phyloP scores from a whole-genome alignment of 2,797 vertebrate species.

The Florisuga fusca region DNA sequence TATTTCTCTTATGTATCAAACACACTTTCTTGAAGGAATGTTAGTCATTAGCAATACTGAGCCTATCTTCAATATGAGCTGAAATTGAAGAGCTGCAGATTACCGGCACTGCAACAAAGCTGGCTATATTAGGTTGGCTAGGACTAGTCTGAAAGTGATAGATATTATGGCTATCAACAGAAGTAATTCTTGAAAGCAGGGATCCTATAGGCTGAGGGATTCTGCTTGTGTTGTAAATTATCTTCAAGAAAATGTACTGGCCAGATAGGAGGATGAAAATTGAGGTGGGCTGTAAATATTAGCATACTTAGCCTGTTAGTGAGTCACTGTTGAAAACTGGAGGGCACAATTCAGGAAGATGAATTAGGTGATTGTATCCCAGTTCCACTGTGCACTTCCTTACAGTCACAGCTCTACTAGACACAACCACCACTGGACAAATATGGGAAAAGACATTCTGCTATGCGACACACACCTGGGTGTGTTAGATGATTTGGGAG shows the following conservation, averaged over 20 bases:
- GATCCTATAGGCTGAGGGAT: not conserved
- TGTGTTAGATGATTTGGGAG: not conserved
- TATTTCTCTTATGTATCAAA: not conserved
- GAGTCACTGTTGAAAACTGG: not conserved
- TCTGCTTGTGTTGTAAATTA: not conserved
- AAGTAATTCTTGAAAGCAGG: not conserved
- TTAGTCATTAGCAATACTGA: not conserved
- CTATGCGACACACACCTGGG: not conserved
- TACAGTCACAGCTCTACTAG: not conserved
- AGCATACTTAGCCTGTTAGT: not conserved
- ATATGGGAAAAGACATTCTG: not conserved
- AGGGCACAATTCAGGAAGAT: not conserved
- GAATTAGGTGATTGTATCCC: not conserved
- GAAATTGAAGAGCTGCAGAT: not conserved
- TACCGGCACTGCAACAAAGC: not conserved
- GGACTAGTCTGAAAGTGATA: not conserved
- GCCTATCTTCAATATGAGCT: not conserved
- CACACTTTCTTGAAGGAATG: not conserved
- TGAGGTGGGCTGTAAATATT: not conserved
- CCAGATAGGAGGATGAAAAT: not conserved
- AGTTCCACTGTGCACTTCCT: not conserved
- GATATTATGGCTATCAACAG: not conserved
- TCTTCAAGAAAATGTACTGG: not conserved
- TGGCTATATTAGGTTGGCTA: not conserved
- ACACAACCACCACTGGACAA: not conserved